A percentile compares a stretch with the other conserved stretches of the same genome.
Conservation (phyloP, 2,113 vertebrate species). For the Benitochromis conjunctus region DNA sequence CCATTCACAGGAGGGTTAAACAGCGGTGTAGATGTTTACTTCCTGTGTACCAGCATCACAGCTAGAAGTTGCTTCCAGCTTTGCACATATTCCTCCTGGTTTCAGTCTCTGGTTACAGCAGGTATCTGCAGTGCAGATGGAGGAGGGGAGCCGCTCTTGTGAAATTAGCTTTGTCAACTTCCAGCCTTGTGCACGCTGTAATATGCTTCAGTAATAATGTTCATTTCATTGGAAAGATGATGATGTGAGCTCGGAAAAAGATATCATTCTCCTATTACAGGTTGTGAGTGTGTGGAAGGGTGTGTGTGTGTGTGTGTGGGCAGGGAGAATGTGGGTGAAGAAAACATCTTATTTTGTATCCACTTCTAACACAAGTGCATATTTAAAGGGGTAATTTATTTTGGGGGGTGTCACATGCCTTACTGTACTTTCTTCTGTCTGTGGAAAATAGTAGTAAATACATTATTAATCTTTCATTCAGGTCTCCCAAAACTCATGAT, state of each 20-base stretch:
- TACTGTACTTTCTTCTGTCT: background rate
- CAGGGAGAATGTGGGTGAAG: background rate
- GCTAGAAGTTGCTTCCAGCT: conserved; percentile 1
- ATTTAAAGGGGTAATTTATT: conserved; percentile 13
- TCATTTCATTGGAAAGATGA: background rate
- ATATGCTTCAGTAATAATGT: background rate
- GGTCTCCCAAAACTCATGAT: background rate
- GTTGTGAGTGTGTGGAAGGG: background rate
- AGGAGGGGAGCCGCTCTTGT: conserved; percentile 11
- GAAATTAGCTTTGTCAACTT: background rate
- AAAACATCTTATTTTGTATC: background rate
- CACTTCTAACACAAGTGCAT: background rate
- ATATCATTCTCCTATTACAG: background rate
- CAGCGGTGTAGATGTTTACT: background rate
- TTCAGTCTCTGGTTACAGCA: conserved; percentile 56
- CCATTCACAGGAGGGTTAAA: background rate
- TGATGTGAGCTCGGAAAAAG: background rate
- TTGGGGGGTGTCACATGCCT: background rate
- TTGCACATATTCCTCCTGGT: background rate
- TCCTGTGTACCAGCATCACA: background rate
- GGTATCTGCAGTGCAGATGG: conserved; percentile 64
- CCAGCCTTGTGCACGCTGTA: background rate
- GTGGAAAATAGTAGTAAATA: background rate
- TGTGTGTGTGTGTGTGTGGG: background rate
- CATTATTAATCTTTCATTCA: background rate